Evolutionary conservation across 2,113 vertebrate genomes (phyloP).

Genomic region (cat (Felis catus)): F.catus_Fca126_mat1.0 CM031418.1:43508001-43508500

Average conservation of each 20-base stretch:
- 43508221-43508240: not conserved
- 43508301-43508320: not conserved
- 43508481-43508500: not conserved
- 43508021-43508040: conserved; percentile 42
- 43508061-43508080: conserved; percentile 95
- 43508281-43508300: not conserved
- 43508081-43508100: conserved; percentile 89
- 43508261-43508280: not conserved
- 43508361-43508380: not conserved
- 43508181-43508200: not conserved
- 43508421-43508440: not conserved
- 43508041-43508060: conserved; percentile 92
- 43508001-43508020: conserved; percentile 53
- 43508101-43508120: conserved; percentile 91
- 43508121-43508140: conserved; percentile 86
- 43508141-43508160: rapidly evolving
- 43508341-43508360: not conserved
- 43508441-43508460: not conserved
- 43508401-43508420: not conserved
- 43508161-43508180: not conserved
- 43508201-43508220: not conserved
- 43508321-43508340: not conserved
- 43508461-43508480: not conserved
- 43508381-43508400: not conserved
- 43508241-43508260: not conserved